Evolutionary conservation across 2,113 vertebrate genomes (phyloP), one percentile per base, ranked within the genome.

Genomic region (Tringa solitaria): DNA sequence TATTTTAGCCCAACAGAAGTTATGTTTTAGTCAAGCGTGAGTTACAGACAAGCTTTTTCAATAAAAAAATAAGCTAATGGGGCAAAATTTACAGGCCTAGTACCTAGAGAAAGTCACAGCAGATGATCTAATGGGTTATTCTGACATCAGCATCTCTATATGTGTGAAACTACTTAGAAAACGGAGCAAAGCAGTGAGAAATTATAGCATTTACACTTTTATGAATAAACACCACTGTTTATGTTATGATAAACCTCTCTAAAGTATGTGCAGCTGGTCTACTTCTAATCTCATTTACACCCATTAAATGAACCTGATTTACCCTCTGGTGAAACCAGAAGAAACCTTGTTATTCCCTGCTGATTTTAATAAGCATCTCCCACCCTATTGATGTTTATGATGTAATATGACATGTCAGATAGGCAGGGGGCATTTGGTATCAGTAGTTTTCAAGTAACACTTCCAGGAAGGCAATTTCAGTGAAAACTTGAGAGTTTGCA

Each of bases 281-380:
- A 69, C 39, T 77, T 89, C 33, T 76, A 65, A 92, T 84, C 78
- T 96, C 65, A 72, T 84, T 95, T 83, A 67, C 68, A 89, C 41
- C 39, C 53, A 37, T 79, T 85, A 89, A 89, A 77, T 83, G 7
- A 85, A 83, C 12, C 16, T 83, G 80, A 60, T 76, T 86, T 86
- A 93, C 20, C 8, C 41, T 87, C 63, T 88, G 41, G 27, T 92
- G 64, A 93, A 85, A 90, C 35, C 24, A 77, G 48, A 2, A 3
- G 60, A 84, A 86, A 11, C 39, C 8, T 8, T 43, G 33, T 74
- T 92, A 56, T 78, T 89, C 46, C 75, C 51, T 80, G 76, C 88
- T 87, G 93, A 78, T 83, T 94, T 90, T 94, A 94, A 92, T 88
- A 86, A 92, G 35, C 51, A n/a, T 39, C 37, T 83, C 24, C 33